Conservation (phyloP, 2,888 invertebrate genomes). For the Lochmaea crataegi region DNA sequence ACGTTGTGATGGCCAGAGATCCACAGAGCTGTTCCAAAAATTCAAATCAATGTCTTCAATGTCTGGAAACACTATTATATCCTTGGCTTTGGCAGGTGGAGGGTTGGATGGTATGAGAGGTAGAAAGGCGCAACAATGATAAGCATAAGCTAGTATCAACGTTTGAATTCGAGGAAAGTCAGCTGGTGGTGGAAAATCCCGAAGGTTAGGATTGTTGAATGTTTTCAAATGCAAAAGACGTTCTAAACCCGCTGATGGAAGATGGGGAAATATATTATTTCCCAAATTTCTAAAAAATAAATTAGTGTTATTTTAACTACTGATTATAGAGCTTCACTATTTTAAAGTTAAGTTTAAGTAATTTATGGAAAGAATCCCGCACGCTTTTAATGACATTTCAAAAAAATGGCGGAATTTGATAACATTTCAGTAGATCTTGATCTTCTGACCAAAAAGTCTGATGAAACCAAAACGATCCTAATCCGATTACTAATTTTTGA, state of each 20-base stretch:
- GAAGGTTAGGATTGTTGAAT: slow-evolving; percentile 89
- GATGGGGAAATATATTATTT: slow-evolving; percentile 84
- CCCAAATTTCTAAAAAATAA: slow-evolving; percentile 80
- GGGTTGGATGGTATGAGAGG: slow-evolving; percentile 71
- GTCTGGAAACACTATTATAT: slow-evolving; percentile 77
- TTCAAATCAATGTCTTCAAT: slow-evolving; percentile 78
- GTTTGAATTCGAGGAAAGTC: slow-evolving; percentile 88
- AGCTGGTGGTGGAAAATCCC: slow-evolving; percentile 88
- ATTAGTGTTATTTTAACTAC: too few species aligned
- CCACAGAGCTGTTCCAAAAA: slow-evolving; percentile 83
- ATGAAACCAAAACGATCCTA: too few species aligned
- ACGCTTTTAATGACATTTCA: too few species aligned
- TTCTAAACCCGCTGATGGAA: slow-evolving; percentile 86
- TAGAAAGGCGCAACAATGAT: slow-evolving; percentile 94
- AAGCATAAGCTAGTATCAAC: slow-evolving; percentile 90
- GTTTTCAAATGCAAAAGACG: slow-evolving; percentile 87
- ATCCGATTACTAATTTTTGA: too few species aligned
- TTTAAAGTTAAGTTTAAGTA: too few species aligned
- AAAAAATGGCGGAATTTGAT: too few species aligned
- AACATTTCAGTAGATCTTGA: too few species aligned
- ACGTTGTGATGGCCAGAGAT: slow-evolving; percentile 88
- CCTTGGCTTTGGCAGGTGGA: slow-evolving; percentile 69
- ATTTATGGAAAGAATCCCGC: too few species aligned
- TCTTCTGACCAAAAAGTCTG: too few species aligned
- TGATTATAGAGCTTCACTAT: too few species aligned